Evolutionary conservation across 2,797 vertebrate species (phyloP).

Genomic region (Pipistrellus pygmaeus): DNA sequence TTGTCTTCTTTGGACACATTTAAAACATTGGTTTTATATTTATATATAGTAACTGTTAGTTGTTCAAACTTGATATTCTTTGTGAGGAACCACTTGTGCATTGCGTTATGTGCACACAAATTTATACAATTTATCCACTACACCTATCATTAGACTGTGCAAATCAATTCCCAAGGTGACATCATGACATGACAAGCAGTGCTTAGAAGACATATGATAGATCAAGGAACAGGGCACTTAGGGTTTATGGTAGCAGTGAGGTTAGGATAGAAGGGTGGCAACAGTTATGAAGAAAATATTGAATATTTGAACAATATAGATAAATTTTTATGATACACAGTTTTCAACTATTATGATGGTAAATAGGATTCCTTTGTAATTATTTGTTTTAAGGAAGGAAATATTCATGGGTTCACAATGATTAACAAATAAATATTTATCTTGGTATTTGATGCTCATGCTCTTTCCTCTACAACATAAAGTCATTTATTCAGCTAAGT

Average conservation of each 20-base stretch:
- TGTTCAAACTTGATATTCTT: not conserved
- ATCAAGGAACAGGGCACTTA: not conserved
- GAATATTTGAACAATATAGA: not conserved
- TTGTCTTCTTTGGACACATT: not conserved
- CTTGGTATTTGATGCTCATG: not conserved
- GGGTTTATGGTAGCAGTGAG: not conserved
- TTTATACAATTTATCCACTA: not conserved
- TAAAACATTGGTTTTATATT: not conserved
- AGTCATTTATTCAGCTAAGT: not conserved
- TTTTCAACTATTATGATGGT: not conserved
- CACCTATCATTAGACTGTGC: not conserved
- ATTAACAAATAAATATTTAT: slow-evolving; percentile 17
- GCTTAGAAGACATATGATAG: not conserved
- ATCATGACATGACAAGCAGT: not conserved
- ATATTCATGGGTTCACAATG: not conserved
- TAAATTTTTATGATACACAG: not conserved
- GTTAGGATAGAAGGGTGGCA: not conserved
- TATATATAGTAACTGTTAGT: not conserved
- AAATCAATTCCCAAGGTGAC: not conserved
- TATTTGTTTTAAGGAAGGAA: not conserved
- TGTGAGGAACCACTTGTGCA: not conserved
- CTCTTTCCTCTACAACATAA: not conserved
- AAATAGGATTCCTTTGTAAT: not conserved
- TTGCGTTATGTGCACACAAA: not conserved
- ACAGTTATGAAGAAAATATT: not conserved